phyloP scores from a whole-genome alignment of 2,113 vertebrate genomes.

The Tenebrosternarchus preto region DNA sequence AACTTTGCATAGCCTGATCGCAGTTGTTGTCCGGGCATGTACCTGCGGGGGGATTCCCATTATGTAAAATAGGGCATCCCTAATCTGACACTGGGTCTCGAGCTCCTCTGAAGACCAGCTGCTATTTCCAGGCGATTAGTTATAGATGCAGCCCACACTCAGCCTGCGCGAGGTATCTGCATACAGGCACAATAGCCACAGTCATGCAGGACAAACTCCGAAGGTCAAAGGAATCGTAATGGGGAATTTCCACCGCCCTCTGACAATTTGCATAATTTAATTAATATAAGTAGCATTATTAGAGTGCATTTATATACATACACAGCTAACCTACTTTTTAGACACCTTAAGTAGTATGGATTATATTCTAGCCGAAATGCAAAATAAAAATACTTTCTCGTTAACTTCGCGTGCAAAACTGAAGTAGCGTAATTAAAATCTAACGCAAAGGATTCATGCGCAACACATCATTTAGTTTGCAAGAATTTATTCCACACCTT shows the following conservation, averaged over 20 bases:
- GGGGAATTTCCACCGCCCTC: constrained; percentile 30
- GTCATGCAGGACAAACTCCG: constrained; percentile 23
- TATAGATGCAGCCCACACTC: constrained; percentile 18
- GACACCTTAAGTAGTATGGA: background rate
- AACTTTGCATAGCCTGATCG: background rate
- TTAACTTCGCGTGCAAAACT: constrained; percentile 3
- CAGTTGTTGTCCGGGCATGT: constrained; percentile 60
- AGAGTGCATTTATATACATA: background rate
- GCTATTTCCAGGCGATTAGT: constrained; percentile 38
- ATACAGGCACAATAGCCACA: constrained; percentile 41
- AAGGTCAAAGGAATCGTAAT: constrained; percentile 31
- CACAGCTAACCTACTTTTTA: background rate
- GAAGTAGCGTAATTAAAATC: background rate
- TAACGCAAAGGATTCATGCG: background rate
- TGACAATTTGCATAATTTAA: constrained; percentile 35
- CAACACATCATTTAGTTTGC: background rate
- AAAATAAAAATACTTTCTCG: background rate
- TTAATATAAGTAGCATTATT: background rate
- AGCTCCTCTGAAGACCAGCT: constrained; percentile 48
- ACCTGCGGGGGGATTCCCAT: constrained; percentile 59
- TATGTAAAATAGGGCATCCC: constrained; percentile 17
- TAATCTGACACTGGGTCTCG: constrained; percentile 35
- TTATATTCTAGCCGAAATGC: background rate
- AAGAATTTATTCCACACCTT: background rate
- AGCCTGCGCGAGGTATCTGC: constrained; percentile 10